Percentiles rank a stretch among this genome's conserved stretches.
Evolutionary conservation across 2,888 invertebrate species (phyloP).

Genomic region (Hipparchia semele): DNA sequence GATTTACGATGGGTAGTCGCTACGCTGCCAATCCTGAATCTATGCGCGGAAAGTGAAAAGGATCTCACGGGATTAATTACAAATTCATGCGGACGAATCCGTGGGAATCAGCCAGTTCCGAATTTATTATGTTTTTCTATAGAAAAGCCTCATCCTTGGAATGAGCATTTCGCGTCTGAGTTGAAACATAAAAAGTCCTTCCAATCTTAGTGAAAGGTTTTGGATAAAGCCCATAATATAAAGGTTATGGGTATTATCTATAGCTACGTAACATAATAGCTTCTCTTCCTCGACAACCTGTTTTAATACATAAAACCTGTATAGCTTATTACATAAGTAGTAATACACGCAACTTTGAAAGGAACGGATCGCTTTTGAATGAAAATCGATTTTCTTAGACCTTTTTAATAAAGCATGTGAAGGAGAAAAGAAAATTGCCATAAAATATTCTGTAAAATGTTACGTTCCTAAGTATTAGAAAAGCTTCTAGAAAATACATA

Average conservation of each 20-base stretch:
- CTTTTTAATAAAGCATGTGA: background rate
- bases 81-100: no score
- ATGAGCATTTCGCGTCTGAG: constrained; percentile 5
- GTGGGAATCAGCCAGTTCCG: no score
- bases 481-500: no score
- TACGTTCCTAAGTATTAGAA: no score
- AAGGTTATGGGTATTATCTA: background rate
- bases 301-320: background rate
- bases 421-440: background rate
- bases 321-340: constrained; percentile 5
- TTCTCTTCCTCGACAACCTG: background rate
- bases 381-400: background rate
- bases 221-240: constrained; percentile 12
- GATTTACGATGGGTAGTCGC: no score
- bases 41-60: no score
- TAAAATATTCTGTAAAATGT: background rate
- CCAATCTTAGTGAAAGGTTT: constrained; percentile 23
- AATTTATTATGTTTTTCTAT: no score
- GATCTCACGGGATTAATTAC: no score
- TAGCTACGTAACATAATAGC: constrained; percentile 3
- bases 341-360: constrained; percentile 1
- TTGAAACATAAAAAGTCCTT: constrained; percentile 13
- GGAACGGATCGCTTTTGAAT: constrained; percentile 13
- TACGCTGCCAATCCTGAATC: no score
- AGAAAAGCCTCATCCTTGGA: background rate